Evolutionary conservation across 2,888 invertebrate species (phyloP).

Genomic region (Latrodectus elegans): DNA sequence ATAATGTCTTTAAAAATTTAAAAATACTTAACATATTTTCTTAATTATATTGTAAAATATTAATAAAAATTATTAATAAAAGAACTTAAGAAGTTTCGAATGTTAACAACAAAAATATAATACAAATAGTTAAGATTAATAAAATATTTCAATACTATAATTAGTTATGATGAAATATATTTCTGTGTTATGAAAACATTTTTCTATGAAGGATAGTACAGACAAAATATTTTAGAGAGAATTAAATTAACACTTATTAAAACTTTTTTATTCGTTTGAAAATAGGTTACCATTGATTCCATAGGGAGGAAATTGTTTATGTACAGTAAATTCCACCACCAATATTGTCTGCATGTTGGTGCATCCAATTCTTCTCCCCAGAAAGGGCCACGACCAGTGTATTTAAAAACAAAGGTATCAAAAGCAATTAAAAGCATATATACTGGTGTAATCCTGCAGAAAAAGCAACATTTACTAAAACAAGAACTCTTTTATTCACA

Average conservation of each 20-base stretch:
- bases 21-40: no score
- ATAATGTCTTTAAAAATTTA: no score
- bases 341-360: conserved; percentile 34
- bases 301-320: conserved; percentile 65
- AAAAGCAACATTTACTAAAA: background rate
- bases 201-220: no score
- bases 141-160: background rate
- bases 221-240: background rate
- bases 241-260: background rate
- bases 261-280: background rate
- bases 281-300: conserved; percentile 36
- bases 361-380: conserved; percentile 67
- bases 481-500: no score
- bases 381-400: conserved; percentile 73
- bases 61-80: no score
- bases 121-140: no score
- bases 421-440: conserved; percentile 73
- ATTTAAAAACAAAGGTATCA: conserved; percentile 72
- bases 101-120: no score
- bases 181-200: no score
- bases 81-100: no score
- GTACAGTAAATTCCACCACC: conserved; percentile 69
- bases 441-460: conserved; percentile 74
- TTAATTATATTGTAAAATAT: no score
- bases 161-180: background rate